These are phyloP conservation scores for Graphium colonna DNA, from an alignment of 2,888 invertebrate species.

Conservation along the genomic window DNA sequence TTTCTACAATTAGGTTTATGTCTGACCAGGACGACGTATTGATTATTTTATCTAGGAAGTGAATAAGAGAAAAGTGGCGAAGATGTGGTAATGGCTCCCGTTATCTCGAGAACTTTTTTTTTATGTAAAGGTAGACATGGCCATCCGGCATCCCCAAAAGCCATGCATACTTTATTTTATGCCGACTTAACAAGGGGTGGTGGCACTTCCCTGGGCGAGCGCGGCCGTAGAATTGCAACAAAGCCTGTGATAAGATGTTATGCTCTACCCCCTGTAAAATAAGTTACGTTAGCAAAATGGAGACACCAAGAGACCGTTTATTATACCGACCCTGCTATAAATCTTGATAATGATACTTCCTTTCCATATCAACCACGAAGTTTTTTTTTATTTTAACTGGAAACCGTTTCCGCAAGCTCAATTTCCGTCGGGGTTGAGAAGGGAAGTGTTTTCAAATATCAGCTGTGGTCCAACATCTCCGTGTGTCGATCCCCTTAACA, in stretches of 20 bases:
- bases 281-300: background rate
- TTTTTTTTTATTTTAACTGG: conserved; percentile 1
- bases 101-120: conserved; percentile 1
- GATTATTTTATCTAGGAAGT: background rate
- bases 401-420: background rate
- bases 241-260: too few relatives aligned
- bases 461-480: conserved; percentile 29
- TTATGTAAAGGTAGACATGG: too few relatives aligned
- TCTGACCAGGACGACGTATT: background rate
- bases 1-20: background rate
- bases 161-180: too few relatives aligned
- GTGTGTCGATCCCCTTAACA: conserved; percentile 25
- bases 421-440: background rate
- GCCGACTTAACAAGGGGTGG: too few relatives aligned
- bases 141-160: too few relatives aligned
- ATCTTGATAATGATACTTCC: background rate
- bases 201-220: too few relatives aligned
- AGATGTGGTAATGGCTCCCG: background rate
- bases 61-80: background rate
- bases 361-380: background rate
- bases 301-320: background rate
- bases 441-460: conserved; percentile 24
- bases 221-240: too few relatives aligned
- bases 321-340: background rate
- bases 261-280: too few relatives aligned